Conservation (phyloP, 2,113 vertebrate species). For the Hypomesus transpacificus region DNA sequence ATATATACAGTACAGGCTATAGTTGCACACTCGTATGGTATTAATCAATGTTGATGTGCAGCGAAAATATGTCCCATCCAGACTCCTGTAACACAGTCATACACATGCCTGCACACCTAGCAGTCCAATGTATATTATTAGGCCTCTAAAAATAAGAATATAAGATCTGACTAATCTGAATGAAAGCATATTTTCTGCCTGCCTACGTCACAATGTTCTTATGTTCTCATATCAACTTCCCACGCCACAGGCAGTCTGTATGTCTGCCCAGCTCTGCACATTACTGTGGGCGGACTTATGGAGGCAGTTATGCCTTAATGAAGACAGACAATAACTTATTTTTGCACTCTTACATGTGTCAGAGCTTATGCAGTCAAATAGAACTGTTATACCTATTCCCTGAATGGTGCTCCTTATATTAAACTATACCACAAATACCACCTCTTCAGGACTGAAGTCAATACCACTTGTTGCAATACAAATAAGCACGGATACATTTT, state of each 20-base stretch:
- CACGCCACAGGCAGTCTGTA: conserved; percentile 15
- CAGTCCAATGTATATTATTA: conserved; percentile 28
- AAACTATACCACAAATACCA: background rate
- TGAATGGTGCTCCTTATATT: background rate
- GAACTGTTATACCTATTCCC: background rate
- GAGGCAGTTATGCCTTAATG: background rate
- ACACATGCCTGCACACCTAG: conserved; percentile 12
- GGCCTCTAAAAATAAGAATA: conserved; percentile 36
- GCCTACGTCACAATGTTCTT: conserved; percentile 12
- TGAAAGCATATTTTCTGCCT: conserved; percentile 12
- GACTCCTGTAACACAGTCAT: background rate
- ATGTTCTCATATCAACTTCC: conserved; percentile 22
- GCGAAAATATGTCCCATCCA: no score
- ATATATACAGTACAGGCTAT: no score
- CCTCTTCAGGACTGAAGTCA: background rate
- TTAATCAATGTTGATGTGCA: no score
- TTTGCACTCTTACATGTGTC: no score
- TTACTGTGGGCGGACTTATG: conserved; percentile 1
- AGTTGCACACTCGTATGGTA: no score
- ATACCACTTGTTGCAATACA: no score
- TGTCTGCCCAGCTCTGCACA: conserved; percentile 24
- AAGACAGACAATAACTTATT: background rate
- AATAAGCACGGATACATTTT: no score
- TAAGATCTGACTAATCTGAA: conserved; percentile 34
- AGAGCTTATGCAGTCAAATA: no score